These are phyloP conservation scores for Paramormyrops hopkinsi DNA, from an alignment of 2,797 vertebrate genomes.

Conservation along the genomic window DNA sequence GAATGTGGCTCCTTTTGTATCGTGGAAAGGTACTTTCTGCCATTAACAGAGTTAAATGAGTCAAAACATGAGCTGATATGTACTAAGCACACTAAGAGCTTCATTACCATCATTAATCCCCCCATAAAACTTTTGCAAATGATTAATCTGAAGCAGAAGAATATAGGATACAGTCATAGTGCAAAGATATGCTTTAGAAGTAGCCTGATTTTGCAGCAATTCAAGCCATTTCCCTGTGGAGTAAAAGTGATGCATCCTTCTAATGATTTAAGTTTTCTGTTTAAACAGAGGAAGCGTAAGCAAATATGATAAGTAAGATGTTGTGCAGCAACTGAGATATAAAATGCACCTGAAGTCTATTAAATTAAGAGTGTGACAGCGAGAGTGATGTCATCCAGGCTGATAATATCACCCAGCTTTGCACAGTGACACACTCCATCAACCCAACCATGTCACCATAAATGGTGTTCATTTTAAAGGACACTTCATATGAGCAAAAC, in stretches of 20 bases:
- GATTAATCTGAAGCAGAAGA: constrained; percentile 38
- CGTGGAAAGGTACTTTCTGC: constrained; percentile 31
- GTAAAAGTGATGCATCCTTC: neutral
- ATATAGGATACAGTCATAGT: constrained; percentile 33
- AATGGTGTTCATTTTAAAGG: neutral
- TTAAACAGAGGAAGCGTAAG: neutral
- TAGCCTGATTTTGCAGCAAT: constrained; percentile 26
- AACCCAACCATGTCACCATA: neutral
- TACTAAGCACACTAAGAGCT: constrained; percentile 45
- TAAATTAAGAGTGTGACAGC: neutral
- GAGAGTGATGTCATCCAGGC: neutral
- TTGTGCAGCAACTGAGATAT: neutral
- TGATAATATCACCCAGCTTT: neutral
- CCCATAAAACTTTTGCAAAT: constrained; percentile 45
- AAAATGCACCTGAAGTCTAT: neutral
- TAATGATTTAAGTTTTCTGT: neutral
- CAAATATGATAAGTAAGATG: neutral
- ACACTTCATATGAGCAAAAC: neutral
- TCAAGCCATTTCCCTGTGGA: neutral
- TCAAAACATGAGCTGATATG: constrained; percentile 43
- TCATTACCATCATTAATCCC: constrained; percentile 47
- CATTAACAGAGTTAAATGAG: constrained; percentile 32
- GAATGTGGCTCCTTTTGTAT: constrained; percentile 7
- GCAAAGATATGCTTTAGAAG: constrained; percentile 33
- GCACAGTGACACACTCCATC: neutral